These are phyloP conservation scores for Strix occidentalis DNA, from an alignment of 2,797 vertebrate genomes.

Conservation along the genomic window DNA sequence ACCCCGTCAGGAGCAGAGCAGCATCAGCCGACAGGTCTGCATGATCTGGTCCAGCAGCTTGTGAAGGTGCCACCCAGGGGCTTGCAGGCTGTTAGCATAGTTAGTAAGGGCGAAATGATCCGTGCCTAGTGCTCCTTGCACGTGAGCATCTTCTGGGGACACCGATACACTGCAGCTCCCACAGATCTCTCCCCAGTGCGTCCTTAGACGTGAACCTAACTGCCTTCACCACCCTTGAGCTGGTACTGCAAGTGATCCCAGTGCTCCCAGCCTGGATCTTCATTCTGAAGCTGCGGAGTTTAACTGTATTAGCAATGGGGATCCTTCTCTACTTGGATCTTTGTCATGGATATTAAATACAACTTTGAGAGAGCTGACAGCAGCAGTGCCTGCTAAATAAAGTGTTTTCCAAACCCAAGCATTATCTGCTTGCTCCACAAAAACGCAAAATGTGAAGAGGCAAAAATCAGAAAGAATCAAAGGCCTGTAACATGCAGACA, in stretches of 20 bases:
- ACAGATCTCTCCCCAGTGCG: not conserved
- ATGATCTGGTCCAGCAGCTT: not conserved
- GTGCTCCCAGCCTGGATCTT: not conserved
- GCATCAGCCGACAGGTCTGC: not conserved
- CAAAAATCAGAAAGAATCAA: not conserved
- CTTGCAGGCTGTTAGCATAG: not conserved
- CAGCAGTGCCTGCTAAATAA: not conserved
- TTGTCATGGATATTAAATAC: not conserved
- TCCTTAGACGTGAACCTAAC: not conserved
- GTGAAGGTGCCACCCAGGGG: not conserved
- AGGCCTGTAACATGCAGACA: accelerated
- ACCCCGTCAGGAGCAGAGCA: not conserved
- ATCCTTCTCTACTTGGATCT: not conserved
- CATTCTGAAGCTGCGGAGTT: not conserved
- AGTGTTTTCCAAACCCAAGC: not conserved
- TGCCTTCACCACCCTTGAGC: accelerated
- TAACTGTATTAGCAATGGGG: accelerated
- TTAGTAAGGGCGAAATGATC: not conserved
- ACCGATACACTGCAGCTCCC: accelerated
- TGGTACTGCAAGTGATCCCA: not conserved
- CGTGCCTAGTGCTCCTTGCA: not conserved
- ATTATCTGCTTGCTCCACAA: not conserved
- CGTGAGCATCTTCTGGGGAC: not conserved
- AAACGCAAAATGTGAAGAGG: not conserved
- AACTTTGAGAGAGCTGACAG: not conserved